Percentiles rank a stretch among this genome's conserved stretches.
These are phyloP conservation scores for Melikaiella ostensackeni DNA, from an alignment of 2,888 invertebrate species.

Conservation along the genomic window DNA sequence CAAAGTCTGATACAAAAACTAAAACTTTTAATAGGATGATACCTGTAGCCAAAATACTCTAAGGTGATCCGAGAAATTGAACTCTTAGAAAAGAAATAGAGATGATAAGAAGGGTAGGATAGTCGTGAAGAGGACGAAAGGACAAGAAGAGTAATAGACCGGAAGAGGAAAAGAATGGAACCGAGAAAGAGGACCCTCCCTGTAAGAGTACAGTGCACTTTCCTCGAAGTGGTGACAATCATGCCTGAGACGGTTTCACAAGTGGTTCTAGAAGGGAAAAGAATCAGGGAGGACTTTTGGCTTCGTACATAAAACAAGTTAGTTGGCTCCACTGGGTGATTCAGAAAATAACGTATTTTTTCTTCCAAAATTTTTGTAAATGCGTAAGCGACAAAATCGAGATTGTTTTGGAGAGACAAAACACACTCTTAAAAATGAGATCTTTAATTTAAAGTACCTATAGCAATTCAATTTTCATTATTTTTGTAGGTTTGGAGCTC, in stretches of 20 bases:
- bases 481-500: no score
- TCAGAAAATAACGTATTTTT: neutral
- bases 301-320: slow-evolving; percentile 42
- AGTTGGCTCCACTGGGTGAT: slow-evolving; percentile 19
- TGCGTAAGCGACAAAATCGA: no score
- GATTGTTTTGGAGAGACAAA: no score
- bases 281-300: slow-evolving; percentile 53
- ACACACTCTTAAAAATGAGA: no score
- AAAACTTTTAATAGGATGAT: no score
- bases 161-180: slow-evolving; percentile 47
- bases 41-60: neutral
- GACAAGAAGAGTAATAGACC: slow-evolving; percentile 50
- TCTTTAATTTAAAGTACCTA: no score
- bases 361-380: no score
- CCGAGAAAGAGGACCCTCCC: slow-evolving; percentile 49
- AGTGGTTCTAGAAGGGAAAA: slow-evolving; percentile 51
- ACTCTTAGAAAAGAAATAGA: neutral
- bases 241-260: slow-evolving; percentile 56
- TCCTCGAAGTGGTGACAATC: slow-evolving; percentile 63
- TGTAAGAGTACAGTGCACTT: slow-evolving; percentile 58
- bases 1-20: no score
- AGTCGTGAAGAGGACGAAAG: slow-evolving; percentile 42
- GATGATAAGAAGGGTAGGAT: neutral
- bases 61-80: neutral
- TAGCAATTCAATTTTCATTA: no score